Evolutionary conservation across 2,888 invertebrate species (phyloP).

Genomic region (Leptopilina syphax): DNA sequence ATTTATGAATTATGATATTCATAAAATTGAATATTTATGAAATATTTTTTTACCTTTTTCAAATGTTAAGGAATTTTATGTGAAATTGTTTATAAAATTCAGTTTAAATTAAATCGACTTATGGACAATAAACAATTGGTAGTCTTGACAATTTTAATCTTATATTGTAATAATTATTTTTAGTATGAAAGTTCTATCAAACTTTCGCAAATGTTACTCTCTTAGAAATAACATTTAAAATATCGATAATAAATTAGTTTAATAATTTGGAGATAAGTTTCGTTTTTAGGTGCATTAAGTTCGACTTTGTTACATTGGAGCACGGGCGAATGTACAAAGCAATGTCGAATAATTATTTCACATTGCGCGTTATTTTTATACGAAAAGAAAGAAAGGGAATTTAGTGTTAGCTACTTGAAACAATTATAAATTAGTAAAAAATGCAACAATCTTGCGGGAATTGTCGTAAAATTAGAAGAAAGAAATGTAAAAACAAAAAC

Average conservation of each 20-base stretch:
- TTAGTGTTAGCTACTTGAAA: conserved; percentile 57
- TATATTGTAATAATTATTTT: too few species aligned
- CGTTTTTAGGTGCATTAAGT: conserved; percentile 54
- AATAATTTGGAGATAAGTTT: conserved; percentile 60
- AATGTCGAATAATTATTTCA: conserved; percentile 72
- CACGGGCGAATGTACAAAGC: conserved; percentile 77
- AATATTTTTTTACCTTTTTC: too few species aligned
- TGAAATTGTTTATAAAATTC: too few species aligned
- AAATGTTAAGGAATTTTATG: too few species aligned
- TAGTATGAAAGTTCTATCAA: too few species aligned
- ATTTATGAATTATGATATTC: too few species aligned
- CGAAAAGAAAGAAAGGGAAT: conserved; percentile 58
- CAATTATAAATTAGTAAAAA: conserved; percentile 44
- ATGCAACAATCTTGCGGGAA: conserved; percentile 60
- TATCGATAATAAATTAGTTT: conserved; percentile 48
- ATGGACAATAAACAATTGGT: too few species aligned
- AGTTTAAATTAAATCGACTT: too few species aligned
- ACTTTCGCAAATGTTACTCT: background rate
- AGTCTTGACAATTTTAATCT: too few species aligned
- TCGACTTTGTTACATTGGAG: conserved; percentile 72
- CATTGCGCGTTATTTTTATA: conserved; percentile 77
- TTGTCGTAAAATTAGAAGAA: conserved; percentile 39
- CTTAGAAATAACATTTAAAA: conserved; percentile 12
- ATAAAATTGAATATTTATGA: too few species aligned
- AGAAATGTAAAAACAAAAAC: conserved; percentile 34